These are phyloP conservation scores for Sebastes flavidus DNA, from an alignment of 2,797 vertebrate genomes.

Conservation along the genomic window DNA sequence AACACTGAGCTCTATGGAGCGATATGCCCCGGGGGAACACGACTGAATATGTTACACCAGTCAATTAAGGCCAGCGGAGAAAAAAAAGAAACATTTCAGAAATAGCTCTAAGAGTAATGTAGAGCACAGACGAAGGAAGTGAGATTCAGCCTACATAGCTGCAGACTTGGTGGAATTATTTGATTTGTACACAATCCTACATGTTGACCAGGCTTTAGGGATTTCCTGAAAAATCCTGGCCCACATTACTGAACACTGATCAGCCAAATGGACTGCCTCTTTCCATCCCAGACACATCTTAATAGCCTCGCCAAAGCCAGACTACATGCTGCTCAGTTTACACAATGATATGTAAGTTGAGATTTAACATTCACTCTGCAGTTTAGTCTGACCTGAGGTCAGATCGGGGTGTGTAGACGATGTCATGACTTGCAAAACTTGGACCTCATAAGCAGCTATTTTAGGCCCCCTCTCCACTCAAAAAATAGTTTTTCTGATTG, in stretches of 20 bases:
- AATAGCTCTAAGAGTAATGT: constrained; percentile 36
- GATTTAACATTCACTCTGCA: background rate
- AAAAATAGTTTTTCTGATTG: background rate
- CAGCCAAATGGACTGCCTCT: background rate
- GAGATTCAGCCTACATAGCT: background rate
- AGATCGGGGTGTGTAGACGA: background rate
- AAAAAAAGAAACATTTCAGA: constrained; percentile 19
- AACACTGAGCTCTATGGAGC: constrained; percentile 34
- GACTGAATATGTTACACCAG: constrained; percentile 52
- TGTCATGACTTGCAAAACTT: background rate
- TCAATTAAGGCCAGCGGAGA: constrained; percentile 48
- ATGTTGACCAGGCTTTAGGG: background rate
- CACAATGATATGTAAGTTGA: background rate
- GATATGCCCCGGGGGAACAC: constrained; percentile 41
- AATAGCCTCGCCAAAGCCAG: background rate
- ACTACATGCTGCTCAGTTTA: background rate
- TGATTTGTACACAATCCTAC: background rate
- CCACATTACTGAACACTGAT: background rate
- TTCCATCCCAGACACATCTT: background rate
- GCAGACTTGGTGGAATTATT: background rate
- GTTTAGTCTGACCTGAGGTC: background rate
- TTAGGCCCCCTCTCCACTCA: background rate
- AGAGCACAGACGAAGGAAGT: background rate
- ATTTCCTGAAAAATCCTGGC: background rate
- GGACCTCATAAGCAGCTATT: background rate